Percentiles rank a stretch among this genome's conserved stretches.
phyloP scores from a whole-genome alignment of 2,113 vertebrate genomes.

The Ceratotherium simum region DNA sequence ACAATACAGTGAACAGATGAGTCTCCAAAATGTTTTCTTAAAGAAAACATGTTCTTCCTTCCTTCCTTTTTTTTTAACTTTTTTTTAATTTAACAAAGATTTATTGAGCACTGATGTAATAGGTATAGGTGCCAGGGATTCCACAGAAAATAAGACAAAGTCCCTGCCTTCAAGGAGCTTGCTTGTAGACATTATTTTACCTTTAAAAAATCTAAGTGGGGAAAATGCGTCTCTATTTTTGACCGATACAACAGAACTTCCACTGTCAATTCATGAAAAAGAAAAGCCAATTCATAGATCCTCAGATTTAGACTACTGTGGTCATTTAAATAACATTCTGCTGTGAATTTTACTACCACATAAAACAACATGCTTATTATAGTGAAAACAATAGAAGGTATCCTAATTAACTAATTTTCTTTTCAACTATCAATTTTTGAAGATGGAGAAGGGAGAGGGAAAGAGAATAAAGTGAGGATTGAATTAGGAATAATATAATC shows the following conservation, averaged over 20 bases:
- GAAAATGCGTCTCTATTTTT: conserved; percentile 56
- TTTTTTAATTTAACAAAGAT: neutral
- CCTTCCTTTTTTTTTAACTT: too few relatives aligned
- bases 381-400: neutral
- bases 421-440: conserved; percentile 37
- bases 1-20: neutral
- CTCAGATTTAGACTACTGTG: neutral
- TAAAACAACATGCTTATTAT: conserved; percentile 16
- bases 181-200: conserved; percentile 25
- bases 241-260: conserved; percentile 18
- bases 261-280: conserved; percentile 52
- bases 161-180: conserved; percentile 16
- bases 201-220: neutral
- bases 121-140: neutral
- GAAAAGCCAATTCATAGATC: conserved; percentile 43
- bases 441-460: neutral
- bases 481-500: neutral
- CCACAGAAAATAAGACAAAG: conserved; percentile 18
- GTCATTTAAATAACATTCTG: conserved; percentile 60
- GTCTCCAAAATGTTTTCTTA: neutral
- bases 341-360: conserved; percentile 38
- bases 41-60: neutral
- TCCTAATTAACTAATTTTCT: neutral
- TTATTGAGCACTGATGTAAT: conserved; percentile 19
- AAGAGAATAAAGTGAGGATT: neutral